These are phyloP conservation scores for Scaptomyza cyrtandrae DNA, from an alignment of 2,888 invertebrate genomes.

Conservation along the genomic window DNA sequence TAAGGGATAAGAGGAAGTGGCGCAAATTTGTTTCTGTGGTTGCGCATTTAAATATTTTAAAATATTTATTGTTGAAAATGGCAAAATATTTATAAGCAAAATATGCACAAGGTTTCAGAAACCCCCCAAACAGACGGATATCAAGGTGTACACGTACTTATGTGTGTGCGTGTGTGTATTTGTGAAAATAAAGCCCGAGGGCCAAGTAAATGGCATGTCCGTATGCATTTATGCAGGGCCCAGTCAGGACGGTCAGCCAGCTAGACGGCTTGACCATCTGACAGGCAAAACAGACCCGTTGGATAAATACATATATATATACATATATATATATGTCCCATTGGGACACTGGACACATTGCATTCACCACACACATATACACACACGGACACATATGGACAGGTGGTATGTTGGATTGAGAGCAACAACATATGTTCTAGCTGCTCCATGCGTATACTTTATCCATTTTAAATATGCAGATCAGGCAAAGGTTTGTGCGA, in stretches of 20 bases:
- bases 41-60: slow-evolving; percentile 69
- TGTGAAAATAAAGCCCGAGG: slow-evolving; percentile 58
- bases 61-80: slow-evolving; percentile 73
- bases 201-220: slow-evolving; percentile 54
- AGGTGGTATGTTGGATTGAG: slow-evolving; percentile 32
- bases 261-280: slow-evolving; percentile 1
- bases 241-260: slow-evolving; percentile 29
- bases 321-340: slow-evolving; percentile 3
- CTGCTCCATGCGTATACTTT: slow-evolving; percentile 46
- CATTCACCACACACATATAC: slow-evolving; percentile 32
- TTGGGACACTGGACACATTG: slow-evolving; percentile 34
- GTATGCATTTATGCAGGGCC: slow-evolving; percentile 50
- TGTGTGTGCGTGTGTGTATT: slow-evolving; percentile 39
- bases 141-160: slow-evolving; percentile 10
- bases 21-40: slow-evolving; percentile 52
- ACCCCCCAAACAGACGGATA: neutral
- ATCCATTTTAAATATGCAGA: slow-evolving; percentile 70
- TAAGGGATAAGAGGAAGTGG: slow-evolving; percentile 6
- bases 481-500: slow-evolving; percentile 60
- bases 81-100: slow-evolving; percentile 67
- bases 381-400: slow-evolving; percentile 25
- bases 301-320: slow-evolving; percentile 2
- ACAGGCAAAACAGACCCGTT: slow-evolving; percentile 22
- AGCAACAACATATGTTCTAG: slow-evolving; percentile 38
- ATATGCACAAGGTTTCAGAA: slow-evolving; percentile 58